Evolutionary conservation across 2,888 invertebrate species (phyloP), one percentile per base, ranked within the genome.

Genomic region (Hydropsyche betteni): DNA sequence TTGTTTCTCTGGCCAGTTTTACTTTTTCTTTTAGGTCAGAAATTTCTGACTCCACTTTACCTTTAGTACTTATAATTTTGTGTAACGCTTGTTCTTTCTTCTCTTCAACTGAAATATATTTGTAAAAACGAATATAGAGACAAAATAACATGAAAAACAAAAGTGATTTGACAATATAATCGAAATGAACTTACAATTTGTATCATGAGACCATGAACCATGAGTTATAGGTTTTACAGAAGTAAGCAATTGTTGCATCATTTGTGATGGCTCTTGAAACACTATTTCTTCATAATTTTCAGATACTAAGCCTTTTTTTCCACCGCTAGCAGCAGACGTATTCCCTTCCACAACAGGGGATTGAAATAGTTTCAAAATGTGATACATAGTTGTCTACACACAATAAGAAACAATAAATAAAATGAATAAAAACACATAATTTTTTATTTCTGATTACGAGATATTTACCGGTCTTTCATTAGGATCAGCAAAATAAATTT

Each of bases 231-330:
- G 93, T 81, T 93, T 92, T 0, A 93, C 90, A 80, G 89, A 92
- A 77, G 91, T 93, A 55, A 97, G 85, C 38, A 96, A 87, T 82
- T 96, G 94, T 82, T 97, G 95, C 96, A 97, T 96, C 80, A 94
- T 86, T 78, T 93, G 93, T 0, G 95, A 95, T 0, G 95, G 95
- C 83, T 96, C 95, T 84, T 95, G 95, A 82, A 96, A 96, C 0
- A 98, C 95, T 74, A 98, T 94, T 88, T 98, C 98, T 83, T 98
- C 98, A 82, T 98, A 99, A 78, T 93, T 94, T 85, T 99, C 98
- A 0, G 96, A 95, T 8, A 97, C 95, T 0, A 98, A 86, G 33
- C 90, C 90, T 81, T 92, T 92, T 80, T 92, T 89, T 36, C 91
- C 90, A 38, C 91, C 88, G 6, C 88, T 88, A 10, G 85, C 84